phyloP scores from a whole-genome alignment of 2,113 vertebrate genomes.

The Pardalotus punctatus region DNA sequence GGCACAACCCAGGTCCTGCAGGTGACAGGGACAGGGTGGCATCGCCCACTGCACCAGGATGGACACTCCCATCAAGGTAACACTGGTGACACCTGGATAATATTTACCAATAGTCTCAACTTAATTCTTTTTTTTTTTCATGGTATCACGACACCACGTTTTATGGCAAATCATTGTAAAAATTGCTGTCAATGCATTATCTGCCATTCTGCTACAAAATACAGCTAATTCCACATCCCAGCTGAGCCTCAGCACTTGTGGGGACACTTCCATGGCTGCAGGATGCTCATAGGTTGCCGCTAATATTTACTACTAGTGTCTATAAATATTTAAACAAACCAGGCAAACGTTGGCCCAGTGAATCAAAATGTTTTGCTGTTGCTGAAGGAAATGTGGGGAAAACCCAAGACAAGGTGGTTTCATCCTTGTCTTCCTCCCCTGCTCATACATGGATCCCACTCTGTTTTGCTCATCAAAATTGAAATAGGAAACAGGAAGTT shows the following conservation, averaged over 20 bases:
- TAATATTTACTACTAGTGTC: not conserved
- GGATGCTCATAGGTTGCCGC: not conserved
- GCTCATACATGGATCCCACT: fast-evolving
- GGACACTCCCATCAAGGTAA: fast-evolving
- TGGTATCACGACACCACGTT: not conserved
- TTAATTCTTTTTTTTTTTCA: not conserved
- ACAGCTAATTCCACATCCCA: not conserved
- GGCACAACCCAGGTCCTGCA: not conserved
- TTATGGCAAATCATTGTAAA: not conserved
- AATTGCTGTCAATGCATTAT: not conserved
- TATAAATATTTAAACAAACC: not conserved
- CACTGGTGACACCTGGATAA: not conserved
- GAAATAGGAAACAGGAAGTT: not conserved
- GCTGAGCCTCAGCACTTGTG: fast-evolving
- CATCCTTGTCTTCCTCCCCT: not conserved
- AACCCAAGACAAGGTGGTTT: not conserved
- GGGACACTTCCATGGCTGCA: not conserved
- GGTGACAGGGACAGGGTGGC: not conserved
- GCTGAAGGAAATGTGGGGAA: not conserved
- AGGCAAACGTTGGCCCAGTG: not conserved
- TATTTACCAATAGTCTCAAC: not conserved
- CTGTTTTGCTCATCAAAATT: not conserved
- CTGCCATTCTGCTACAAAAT: not conserved
- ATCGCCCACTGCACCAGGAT: fast-evolving
- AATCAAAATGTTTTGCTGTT: not conserved